Percentiles rank a stretch among this genome's conserved stretches.
phyloP scores from a whole-genome alignment of 2,113 vertebrate species.

The Mungos mungo region DNA sequence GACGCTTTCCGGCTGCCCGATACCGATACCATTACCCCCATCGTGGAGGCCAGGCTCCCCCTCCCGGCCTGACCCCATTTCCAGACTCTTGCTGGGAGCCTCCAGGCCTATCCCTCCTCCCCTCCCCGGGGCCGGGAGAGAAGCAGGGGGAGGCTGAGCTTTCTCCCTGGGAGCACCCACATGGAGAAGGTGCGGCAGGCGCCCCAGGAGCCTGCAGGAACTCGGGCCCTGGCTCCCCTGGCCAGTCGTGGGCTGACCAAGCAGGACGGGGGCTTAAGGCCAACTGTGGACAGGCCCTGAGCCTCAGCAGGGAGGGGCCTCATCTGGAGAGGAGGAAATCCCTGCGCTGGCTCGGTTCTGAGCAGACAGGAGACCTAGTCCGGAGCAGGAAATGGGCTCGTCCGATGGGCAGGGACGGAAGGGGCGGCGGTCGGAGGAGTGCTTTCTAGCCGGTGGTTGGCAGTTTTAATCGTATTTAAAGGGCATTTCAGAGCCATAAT shows the following conservation, averaged over 20 bases:
- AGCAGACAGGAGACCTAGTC: neutral
- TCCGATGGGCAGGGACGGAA: fast-evolving
- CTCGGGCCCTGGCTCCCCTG: neutral
- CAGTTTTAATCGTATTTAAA: neutral
- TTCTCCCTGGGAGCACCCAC: neutral
- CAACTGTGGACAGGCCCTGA: neutral
- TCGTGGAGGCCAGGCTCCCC: neutral
- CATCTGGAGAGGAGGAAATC: neutral
- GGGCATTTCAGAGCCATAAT: neutral
- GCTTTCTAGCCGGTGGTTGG: neutral
- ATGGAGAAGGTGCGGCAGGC: neutral
- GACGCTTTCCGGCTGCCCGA: fast-evolving
- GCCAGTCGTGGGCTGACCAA: fast-evolving
- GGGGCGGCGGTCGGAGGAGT: neutral
- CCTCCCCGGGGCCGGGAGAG: neutral
- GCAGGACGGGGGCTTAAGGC: neutral
- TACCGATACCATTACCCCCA: fast-evolving
- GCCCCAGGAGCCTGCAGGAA: neutral
- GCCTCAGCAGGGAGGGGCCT: neutral
- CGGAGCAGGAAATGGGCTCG: neutral
- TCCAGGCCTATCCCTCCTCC: neutral
- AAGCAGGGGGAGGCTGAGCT: neutral
- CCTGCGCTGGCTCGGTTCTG: fast-evolving
- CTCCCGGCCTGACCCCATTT: neutral
- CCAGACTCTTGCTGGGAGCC: neutral